These are phyloP conservation scores for Eutolmus rufibarbis DNA, from an alignment of 2,888 invertebrate genomes.

Conservation along the genomic window DNA sequence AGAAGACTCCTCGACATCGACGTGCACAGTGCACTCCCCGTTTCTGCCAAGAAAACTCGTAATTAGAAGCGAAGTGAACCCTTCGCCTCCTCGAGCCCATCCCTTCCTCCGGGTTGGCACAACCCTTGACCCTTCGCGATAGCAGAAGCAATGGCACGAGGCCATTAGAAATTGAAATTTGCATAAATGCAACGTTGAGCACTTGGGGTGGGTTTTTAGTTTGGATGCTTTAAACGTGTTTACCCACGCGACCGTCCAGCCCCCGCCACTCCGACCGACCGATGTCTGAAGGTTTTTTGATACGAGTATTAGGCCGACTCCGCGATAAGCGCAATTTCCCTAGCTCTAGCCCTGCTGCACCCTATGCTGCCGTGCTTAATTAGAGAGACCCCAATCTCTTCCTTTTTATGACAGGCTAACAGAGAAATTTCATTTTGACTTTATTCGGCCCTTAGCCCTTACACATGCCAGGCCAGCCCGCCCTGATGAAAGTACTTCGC, in stretches of 20 bases:
- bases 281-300: neutral
- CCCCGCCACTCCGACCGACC: neutral
- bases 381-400: neutral
- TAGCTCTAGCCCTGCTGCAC: neutral
- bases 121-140: neutral
- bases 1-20: neutral
- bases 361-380: neutral
- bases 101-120: neutral
- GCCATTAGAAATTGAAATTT: constrained; percentile 5
- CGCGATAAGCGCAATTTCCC: neutral
- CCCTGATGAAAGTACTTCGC: neutral
- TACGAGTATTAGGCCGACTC: neutral
- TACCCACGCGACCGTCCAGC: constrained; percentile 12
- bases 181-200: constrained; percentile 9
- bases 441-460: neutral
- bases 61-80: constrained; percentile 3
- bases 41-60: constrained; percentile 24
- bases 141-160: neutral
- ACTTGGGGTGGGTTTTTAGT: constrained; percentile 1
- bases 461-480: neutral
- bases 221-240: constrained; percentile 2
- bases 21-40: neutral
- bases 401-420: neutral
- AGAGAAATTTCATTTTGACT: constrained; percentile 21
- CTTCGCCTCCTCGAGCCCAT: neutral